Conservation (phyloP, 2,888 invertebrate species). For the Crocallis elinguaria region DNA sequence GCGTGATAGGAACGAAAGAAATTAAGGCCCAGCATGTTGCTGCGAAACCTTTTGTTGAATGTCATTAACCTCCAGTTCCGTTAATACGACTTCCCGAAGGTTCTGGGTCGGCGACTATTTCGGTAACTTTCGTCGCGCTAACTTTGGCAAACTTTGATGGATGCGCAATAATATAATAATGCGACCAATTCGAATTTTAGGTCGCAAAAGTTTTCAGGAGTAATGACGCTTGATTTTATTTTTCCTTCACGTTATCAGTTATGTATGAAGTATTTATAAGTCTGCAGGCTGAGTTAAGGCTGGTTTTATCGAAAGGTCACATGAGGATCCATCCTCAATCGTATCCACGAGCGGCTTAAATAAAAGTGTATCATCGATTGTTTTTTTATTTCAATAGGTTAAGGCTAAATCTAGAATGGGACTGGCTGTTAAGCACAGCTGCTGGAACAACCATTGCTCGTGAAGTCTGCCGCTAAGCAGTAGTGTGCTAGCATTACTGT, state of each 20-base stretch:
- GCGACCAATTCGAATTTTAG: slow-evolving; percentile 12
- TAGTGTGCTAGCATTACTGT: no score
- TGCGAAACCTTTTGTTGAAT: slow-evolving; percentile 42
- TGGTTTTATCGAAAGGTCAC: no score
- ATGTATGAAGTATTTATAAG: no score
- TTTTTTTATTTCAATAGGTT: no score
- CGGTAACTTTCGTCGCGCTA: slow-evolving; percentile 22
- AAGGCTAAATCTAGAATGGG: no score
- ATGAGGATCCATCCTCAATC: no score
- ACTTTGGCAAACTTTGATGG: slow-evolving; percentile 28
- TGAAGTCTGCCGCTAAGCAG: no score
- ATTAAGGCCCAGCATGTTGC: slow-evolving; percentile 16
- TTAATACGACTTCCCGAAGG: slow-evolving; percentile 35
- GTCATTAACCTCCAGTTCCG: slow-evolving; percentile 44
- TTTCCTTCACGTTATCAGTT: not conserved
- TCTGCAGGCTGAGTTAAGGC: no score
- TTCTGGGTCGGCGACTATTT: slow-evolving; percentile 43
- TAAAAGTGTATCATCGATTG: no score
- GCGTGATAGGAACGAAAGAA: slow-evolving; percentile 30
- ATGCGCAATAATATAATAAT: slow-evolving; percentile 19
- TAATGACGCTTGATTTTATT: not conserved
- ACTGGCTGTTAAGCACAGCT: no score
- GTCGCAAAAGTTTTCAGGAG: slow-evolving; percentile 1
- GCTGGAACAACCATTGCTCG: no score
- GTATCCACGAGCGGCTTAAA: no score